Evolutionary conservation across 2,113 vertebrate genomes (phyloP).

Genomic region (Osmerus mordax): DNA sequence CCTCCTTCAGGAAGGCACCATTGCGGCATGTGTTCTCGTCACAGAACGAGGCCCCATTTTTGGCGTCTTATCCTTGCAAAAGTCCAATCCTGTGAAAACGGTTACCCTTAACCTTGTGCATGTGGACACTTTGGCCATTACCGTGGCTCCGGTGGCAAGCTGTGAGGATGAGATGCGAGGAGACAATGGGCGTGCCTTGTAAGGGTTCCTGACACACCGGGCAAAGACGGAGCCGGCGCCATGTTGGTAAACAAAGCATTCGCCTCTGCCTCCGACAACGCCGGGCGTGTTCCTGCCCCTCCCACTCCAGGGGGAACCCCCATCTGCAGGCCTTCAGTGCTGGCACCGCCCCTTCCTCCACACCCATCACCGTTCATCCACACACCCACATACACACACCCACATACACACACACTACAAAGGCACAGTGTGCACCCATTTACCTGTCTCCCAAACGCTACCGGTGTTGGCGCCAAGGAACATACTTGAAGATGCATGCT

Average conservation of each 20-base stretch:
- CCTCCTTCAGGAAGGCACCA: too few relatives aligned
- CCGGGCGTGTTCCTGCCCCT: constrained; percentile 49
- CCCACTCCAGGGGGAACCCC: constrained; percentile 60
- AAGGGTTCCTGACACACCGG: constrained; percentile 35
- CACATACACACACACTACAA: constrained; percentile 18
- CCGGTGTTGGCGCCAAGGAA: constrained; percentile 61
- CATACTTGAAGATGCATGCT: constrained; percentile 63
- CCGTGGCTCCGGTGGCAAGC: constrained; percentile 28
- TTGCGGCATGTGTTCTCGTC: too few relatives aligned
- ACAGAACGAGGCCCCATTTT: too few relatives aligned
- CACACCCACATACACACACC: constrained; percentile 20
- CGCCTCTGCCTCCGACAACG: constrained; percentile 35
- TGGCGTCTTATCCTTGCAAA: too few relatives aligned
- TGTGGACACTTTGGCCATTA: constrained; percentile 12
- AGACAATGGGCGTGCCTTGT: constrained; percentile 37
- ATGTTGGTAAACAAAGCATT: constrained; percentile 36
- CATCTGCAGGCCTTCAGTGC: constrained; percentile 59
- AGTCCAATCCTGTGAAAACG: constrained; percentile 11
- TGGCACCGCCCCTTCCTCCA: constrained; percentile 64
- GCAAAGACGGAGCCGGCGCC: constrained; percentile 46
- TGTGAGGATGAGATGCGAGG: constrained; percentile 47
- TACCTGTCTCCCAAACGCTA: constrained; percentile 52
- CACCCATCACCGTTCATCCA: constrained; percentile 46
- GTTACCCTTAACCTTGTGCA: constrained; percentile 56
- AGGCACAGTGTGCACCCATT: constrained; percentile 39